phyloP scores from a whole-genome alignment of 2,797 vertebrate species.

The Sebastolobus alascanus region DNA sequence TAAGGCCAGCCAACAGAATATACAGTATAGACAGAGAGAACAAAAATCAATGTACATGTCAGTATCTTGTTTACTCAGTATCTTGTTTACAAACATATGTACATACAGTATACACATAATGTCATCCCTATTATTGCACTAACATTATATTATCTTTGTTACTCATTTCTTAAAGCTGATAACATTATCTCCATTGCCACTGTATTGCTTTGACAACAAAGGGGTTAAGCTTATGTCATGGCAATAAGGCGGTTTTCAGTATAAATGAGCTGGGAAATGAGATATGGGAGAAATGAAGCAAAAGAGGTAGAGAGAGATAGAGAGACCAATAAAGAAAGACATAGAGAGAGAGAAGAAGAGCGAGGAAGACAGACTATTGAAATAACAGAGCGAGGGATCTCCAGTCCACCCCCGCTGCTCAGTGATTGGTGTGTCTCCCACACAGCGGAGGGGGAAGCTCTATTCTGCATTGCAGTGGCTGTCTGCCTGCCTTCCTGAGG shows the following conservation, averaged over 20 bases:
- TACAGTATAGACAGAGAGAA: not conserved
- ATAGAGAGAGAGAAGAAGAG: conserved; percentile 5
- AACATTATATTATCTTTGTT: not conserved
- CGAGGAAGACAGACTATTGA: conserved; percentile 19
- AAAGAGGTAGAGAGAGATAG: not conserved
- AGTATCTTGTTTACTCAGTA: not conserved
- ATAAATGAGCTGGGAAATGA: conserved; percentile 21
- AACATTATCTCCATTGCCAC: not conserved
- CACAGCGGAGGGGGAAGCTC: conserved; percentile 59
- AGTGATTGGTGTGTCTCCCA: conserved; percentile 66
- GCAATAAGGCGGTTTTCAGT: not conserved
- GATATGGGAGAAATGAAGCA: not conserved
- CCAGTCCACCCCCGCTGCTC: conserved; percentile 39
- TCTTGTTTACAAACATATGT: not conserved
- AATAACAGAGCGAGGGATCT: conserved; percentile 43
- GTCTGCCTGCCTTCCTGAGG: conserved; percentile 47
- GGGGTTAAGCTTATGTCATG: not conserved
- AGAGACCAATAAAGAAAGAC: not conserved
- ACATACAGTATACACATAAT: too few species aligned
- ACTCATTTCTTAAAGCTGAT: not conserved
- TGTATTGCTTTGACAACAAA: not conserved
- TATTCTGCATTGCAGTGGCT: conserved; percentile 76
- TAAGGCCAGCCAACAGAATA: not conserved
- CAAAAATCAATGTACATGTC: not conserved
- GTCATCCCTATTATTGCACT: not conserved